Base-by-base conservation (phyloP, 2,797 vertebrate genomes). In the Sebastes steindachneri region DNA sequence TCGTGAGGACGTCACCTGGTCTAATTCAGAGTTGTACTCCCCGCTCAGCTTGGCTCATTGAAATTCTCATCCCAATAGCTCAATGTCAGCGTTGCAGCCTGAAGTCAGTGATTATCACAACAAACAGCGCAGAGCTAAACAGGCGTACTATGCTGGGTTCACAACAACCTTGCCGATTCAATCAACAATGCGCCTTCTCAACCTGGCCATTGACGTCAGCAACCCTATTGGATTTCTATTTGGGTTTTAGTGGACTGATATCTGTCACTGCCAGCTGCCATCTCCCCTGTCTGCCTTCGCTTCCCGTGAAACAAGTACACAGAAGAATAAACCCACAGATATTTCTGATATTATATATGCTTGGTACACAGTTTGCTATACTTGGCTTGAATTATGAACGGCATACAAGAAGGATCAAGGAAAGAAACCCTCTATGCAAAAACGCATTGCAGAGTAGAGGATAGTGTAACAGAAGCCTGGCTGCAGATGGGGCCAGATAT, bases 201-300 rank as follows among this genome's bases (percentile, higher is more conserved):
- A 80, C 74, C 59, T 48, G 57, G 57, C 72, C 68, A 79, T 41
- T 92, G 89, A 91, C 48, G 77, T 92, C 89, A 92, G 67, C 9
- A 2, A 10, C 10, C 51, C 84, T 73, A 86, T 80, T 89, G 60
- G 73, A 85, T 82, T 78, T 83, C 57, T 75, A 23, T 86, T 80
- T 65, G 58, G 37, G 75, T 41, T 89, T 75, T 37, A 70, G 72
- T 76, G 25, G 15, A 70, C 33, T 48, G 71, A 88, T 79, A 80
- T 84, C 59, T 78, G 23, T 87, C 45, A 51, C 37, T 48, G 51
- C 26, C 74, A 66, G 51, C 33, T 12, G 19, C n/a, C 29, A n/a
- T 51, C 64, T 68, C 17, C 26, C 19, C 55, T 26, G 75, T 65
- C 53, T 75, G 69, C 29, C 53, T 25, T 75, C 11, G 65, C 60